Percentiles rank a stretch among this genome's conserved stretches.
Conservation (phyloP, 2,113 vertebrate genomes). For the Mellivora capensis region DNA sequence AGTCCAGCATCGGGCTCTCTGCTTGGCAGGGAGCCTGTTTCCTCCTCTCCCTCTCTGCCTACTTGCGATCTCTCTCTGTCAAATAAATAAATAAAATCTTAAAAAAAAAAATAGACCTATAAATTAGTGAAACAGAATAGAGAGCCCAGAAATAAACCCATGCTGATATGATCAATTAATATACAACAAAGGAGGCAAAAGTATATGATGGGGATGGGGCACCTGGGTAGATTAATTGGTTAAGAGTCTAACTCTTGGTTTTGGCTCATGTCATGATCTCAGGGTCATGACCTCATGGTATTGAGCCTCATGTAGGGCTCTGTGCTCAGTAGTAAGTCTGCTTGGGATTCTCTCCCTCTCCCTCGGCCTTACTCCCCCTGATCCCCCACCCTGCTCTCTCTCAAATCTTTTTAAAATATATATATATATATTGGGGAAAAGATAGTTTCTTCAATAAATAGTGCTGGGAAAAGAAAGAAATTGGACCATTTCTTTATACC, state of each 20-base stretch:
- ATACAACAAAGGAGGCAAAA: neutral
- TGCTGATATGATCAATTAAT: neutral
- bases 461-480: neutral
- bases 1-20: too few species aligned
- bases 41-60: too few species aligned
- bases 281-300: neutral
- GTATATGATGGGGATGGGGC: neutral
- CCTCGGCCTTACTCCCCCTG: neutral
- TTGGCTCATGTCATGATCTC: neutral
- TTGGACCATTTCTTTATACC: neutral
- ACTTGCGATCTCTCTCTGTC: too few species aligned
- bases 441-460: neutral
- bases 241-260: neutral
- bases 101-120: neutral
- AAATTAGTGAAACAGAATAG: neutral
- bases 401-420: neutral
- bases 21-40: too few species aligned
- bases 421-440: neutral
- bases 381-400: neutral
- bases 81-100: too few species aligned
- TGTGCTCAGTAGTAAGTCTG: neutral
- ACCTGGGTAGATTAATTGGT: neutral
- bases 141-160: neutral
- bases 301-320: neutral
- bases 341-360: neutral